These are phyloP conservation scores for Eumacrocentrus americanus DNA, from an alignment of 2,888 invertebrate species.

Conservation along the genomic window DNA sequence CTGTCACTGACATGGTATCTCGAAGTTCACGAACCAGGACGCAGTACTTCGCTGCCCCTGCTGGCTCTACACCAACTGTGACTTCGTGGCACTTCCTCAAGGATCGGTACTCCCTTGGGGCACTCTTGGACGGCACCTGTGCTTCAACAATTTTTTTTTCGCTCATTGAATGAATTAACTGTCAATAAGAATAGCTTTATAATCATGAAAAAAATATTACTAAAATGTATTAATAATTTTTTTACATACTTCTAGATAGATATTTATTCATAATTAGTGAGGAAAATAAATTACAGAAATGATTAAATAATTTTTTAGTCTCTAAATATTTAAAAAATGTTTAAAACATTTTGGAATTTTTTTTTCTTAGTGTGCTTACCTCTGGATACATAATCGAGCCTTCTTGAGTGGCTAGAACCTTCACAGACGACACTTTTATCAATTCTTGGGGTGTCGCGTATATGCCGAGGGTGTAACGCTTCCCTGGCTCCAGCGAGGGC, in stretches of 20 bases:
- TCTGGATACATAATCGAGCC: constrained; percentile 48
- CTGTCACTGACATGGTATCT: constrained; percentile 39
- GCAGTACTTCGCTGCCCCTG: constrained; percentile 53
- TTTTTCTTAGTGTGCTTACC: too few species aligned
- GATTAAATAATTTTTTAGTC: too few species aligned
- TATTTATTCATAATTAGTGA: too few species aligned
- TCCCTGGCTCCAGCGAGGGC: constrained; percentile 53
- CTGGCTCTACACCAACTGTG: constrained; percentile 53
- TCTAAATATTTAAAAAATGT: too few species aligned
- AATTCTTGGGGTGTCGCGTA: constrained; percentile 53
- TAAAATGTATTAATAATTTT: too few species aligned
- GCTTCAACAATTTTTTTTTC: constrained; percentile 15
- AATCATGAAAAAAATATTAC: too few species aligned
- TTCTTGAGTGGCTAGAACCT: constrained; percentile 55
- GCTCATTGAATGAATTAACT: background rate
- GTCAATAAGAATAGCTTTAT: too few species aligned
- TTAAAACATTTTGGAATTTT: too few species aligned
- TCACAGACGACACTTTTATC: constrained; percentile 52
- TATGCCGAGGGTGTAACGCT: constrained; percentile 55
- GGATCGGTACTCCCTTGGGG: constrained; percentile 49
- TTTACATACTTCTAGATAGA: too few species aligned
- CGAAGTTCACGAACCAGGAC: constrained; percentile 50
- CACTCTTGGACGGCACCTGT: constrained; percentile 47
- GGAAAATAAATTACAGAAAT: too few species aligned
- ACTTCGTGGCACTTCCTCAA: constrained; percentile 50